Evolutionary conservation across 53 echinoderm and acorn worm genomes (phyloP).

Genomic region (Stichopus horrens): DNA sequence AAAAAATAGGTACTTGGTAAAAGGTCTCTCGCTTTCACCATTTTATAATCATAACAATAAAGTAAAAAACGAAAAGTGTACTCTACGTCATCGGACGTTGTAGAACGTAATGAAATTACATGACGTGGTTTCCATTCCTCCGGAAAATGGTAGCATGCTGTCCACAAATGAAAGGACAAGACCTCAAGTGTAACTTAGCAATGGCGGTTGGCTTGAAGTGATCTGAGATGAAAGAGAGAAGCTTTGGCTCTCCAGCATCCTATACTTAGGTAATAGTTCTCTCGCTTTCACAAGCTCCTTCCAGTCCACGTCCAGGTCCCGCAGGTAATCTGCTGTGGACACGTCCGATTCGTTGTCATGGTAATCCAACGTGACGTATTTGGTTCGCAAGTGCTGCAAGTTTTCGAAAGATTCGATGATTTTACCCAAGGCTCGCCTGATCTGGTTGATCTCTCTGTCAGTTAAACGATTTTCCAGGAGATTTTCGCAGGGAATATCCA

Average conservation of each 20-base stretch:
- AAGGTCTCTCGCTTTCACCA: too few relatives aligned
- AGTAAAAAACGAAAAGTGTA: too few relatives aligned
- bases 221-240: too few relatives aligned
- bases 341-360: conserved; percentile 3
- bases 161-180: too few relatives aligned
- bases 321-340: background rate
- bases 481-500: background rate
- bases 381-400: conserved; percentile 21
- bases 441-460: conserved; percentile 29
- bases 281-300: conserved; percentile 26
- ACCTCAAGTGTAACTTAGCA: too few relatives aligned
- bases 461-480: background rate
- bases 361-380: conserved; percentile 19
- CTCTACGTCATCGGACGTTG: too few relatives aligned
- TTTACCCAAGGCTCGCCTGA: background rate
- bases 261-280: background rate
- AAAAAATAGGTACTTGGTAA: too few relatives aligned
- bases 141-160: too few relatives aligned
- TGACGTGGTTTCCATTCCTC: too few relatives aligned
- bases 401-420: conserved; percentile 26
- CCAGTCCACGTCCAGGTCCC: conserved; percentile 35
- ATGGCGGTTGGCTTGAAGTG: too few relatives aligned
- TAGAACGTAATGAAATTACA: too few relatives aligned
- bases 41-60: too few relatives aligned
- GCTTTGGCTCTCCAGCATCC: background rate